Percentiles rank a stretch among this genome's conserved stretches.
Evolutionary conservation across 2,888 invertebrate genomes (phyloP).

Genomic region (Drosophila subsilvestris): DNA sequence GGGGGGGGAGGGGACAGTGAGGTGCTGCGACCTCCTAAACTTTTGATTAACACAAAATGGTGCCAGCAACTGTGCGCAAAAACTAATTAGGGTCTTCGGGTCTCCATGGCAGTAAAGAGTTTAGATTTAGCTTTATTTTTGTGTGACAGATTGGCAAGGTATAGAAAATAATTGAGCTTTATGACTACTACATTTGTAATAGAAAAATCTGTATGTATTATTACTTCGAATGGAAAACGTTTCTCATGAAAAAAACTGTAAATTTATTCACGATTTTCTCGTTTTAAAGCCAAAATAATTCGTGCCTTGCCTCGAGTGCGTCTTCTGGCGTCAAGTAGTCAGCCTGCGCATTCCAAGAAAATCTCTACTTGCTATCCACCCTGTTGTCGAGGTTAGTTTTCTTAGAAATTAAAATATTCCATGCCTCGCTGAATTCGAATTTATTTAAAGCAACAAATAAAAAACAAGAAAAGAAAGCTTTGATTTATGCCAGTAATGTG

Average conservation of each 20-base stretch:
- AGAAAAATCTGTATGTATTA: background rate
- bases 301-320: too few relatives aligned
- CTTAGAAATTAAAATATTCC: background rate
- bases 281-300: too few relatives aligned
- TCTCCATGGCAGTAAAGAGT: constrained; percentile 8
- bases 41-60: constrained; percentile 60
- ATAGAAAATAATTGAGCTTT: background rate
- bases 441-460: background rate
- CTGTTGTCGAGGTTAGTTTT: constrained; percentile 39
- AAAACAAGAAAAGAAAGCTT: background rate
- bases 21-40: constrained; percentile 37
- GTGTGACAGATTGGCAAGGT: background rate
- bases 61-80: constrained; percentile 37
- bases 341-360: background rate
- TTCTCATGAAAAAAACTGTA: too few relatives aligned
- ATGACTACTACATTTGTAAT: background rate
- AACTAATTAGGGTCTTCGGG: constrained; percentile 49
- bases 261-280: too few relatives aligned
- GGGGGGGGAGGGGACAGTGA: constrained; percentile 26
- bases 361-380: background rate
- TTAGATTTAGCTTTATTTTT: background rate
- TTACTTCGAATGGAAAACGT: too few relatives aligned
- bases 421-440: background rate
- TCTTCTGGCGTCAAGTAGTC: too few relatives aligned
- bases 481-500: background rate